These are phyloP conservation scores for Acanthaster planci DNA, from an alignment of 35 echinoderm and acorn worm species.

Conservation along the genomic window DNA sequence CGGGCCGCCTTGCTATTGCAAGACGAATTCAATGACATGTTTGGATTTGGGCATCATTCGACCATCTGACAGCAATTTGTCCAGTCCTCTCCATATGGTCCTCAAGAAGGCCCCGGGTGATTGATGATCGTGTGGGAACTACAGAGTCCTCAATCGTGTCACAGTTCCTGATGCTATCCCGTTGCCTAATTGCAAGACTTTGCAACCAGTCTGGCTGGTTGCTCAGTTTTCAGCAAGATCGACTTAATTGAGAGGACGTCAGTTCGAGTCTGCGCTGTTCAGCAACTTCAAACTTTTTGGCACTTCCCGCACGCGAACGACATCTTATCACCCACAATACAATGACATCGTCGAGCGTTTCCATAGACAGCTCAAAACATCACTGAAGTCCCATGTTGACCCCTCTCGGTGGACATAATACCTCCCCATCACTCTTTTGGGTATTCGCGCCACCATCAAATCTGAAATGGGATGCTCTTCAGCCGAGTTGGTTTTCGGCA, in stretches of 20 bases:
- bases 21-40: constrained; percentile 62
- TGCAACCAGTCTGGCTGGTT: constrained; percentile 39
- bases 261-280: constrained; percentile 62
- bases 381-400: constrained; percentile 27
- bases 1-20: constrained; percentile 36
- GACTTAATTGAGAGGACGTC: constrained; percentile 52
- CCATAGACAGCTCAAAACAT: constrained; percentile 51
- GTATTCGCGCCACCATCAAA: constrained; percentile 54
- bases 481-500: constrained; percentile 50
- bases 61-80: constrained; percentile 49
- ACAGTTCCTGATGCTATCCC: constrained; percentile 55
- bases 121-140: too few relatives aligned
- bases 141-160: constrained; percentile 40
- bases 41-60: constrained; percentile 62
- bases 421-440: constrained; percentile 37
- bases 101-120: constrained; percentile 44
- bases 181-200: constrained; percentile 64
- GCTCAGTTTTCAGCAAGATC: too few relatives aligned
- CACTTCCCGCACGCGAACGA: constrained; percentile 40
- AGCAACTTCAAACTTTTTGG: constrained; percentile 34
- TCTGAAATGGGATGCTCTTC: constrained; percentile 49
- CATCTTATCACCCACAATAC: constrained; percentile 50
- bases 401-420: constrained; percentile 40
- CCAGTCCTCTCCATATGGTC: constrained; percentile 56
- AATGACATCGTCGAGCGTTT: constrained; percentile 48